Base-by-base conservation (phyloP, 1,140 invertebrate genomes). In the Mactra quadrangularis region DNA sequence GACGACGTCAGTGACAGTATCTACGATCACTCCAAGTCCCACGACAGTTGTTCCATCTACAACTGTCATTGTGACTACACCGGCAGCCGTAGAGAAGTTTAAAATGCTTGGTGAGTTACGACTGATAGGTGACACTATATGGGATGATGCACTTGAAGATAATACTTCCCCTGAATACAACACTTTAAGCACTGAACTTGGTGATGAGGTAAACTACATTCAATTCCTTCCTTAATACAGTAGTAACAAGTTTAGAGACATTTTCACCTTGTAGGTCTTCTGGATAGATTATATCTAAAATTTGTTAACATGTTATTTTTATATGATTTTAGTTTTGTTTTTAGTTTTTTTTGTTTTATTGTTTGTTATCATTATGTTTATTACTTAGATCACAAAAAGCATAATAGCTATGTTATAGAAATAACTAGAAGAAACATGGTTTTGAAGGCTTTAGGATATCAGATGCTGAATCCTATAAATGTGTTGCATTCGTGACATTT, bases 121-220 rank as follows among this genome's bases (percentile, higher is more conserved):
- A 35, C 52, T 66, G 7, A 68, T 47, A 38, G 53, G 6, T 13
- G 60, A 47, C 0, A n/a, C 62, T 3, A 33, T 41, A n/a, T 77
- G 47, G 57, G 33, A 35, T 19, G 45, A 52, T 1, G 38, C 17
- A 19, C 45, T 66, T 3, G 33, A 33, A n/a, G 31, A 62, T 50
- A 50, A 29, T 9, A 35, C 27, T 17, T 31, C 75, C 3, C 9
- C 7, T 45, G 41, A 25, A 9, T 66, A 55, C 25, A 50, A 64
- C 25, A 29, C n/a, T 0, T 41, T 77, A 27, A 29, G 22, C n/a
- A 38, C 22, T 19, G 71, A 4, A n/a, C 22, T 75, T 31, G 53
- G 38, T 11, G 4, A 3, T 31, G 29, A 75, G 71, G 71, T 75
- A 59, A 52, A 41, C 3, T 41, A 68, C n/a, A 9, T 64, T 4